Base-by-base conservation (phyloP, 2,113 vertebrate species). In the Nycticryphes semicollaris region DNA sequence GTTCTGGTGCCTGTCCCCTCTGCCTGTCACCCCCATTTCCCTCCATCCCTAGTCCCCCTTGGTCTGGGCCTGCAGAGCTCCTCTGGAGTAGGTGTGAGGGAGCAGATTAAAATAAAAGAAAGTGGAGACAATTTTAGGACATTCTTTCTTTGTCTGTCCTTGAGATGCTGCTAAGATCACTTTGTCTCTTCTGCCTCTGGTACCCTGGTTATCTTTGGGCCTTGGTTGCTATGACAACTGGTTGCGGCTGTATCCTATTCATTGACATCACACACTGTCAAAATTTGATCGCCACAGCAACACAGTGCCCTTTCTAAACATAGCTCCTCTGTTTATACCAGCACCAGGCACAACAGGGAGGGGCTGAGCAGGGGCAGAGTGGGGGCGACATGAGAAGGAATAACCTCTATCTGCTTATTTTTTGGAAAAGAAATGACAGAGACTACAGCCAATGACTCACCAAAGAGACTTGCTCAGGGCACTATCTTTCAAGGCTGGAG, bases 191-290 rank as follows among this genome's bases (percentile, higher is more conserved):
- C 81, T 87, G 90, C 77, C 93, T 85, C 87, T 94, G 91, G 94
- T 94, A 97, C 85, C 84, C 87, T 88, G 90, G 84, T 97, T 97
- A 96, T 96, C 96, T 95, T 95, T 96, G 96, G 92, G 92, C 80
- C 96, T 93, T 73, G 93, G 96, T 97, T 96, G 94, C 96, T 79
- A 95, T 92, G 95, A 79, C 96, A 94, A 94, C 94, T 31, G 84
- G 74, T 95, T 94, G 91, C 13, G 30, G 87, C 87, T 96, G 89
- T 93, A 94, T 95, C 89, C 91, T 77, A 45, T 96, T 94, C 93
- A 87, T 60, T 96, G 95, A 96, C 96, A 96, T 96, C 96, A 96
- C 77, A 87, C 41, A 54, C 81, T 96, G 89, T 94, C 95, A 96
- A 91, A 96, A 92, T 89, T 90, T 94, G 93, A 96, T 96, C 75